phyloP scores from a whole-genome alignment of 2,797 vertebrate genomes.

The Myotis vivesi region DNA sequence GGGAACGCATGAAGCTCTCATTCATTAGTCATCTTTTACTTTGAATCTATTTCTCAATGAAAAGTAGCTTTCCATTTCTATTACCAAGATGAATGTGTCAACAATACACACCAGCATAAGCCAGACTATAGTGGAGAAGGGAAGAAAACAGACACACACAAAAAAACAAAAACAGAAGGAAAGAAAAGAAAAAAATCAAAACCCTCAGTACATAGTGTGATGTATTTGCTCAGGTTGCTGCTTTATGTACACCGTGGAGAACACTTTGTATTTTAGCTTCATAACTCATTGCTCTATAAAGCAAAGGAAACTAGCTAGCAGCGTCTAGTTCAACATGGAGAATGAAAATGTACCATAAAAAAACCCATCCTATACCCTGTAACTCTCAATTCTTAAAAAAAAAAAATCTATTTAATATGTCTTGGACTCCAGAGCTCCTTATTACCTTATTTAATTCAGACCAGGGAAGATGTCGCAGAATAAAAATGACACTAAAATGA shows the following conservation, averaged over 20 bases:
- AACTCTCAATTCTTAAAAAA: background rate
- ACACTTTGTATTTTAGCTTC: constrained; percentile 64
- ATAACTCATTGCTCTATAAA: constrained; percentile 67
- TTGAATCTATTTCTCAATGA: constrained; percentile 72
- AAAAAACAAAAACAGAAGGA: background rate
- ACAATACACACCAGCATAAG: constrained; percentile 50
- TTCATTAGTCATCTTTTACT: constrained; percentile 72
- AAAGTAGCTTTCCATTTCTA: constrained; percentile 71
- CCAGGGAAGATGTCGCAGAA: constrained; percentile 9
- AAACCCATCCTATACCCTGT: background rate
- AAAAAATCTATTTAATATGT: constrained; percentile 33
- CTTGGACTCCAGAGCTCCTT: constrained; percentile 38
- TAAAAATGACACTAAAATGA: constrained; percentile 5
- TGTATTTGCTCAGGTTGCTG: constrained; percentile 70
- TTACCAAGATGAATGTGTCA: constrained; percentile 77
- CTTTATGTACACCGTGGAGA: constrained; percentile 73
- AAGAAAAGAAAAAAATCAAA: background rate
- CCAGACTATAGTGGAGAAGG: background rate
- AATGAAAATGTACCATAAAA: constrained; percentile 8
- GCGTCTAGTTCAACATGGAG: background rate
- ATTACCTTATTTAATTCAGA: constrained; percentile 69
- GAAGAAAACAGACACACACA: rapidly evolving
- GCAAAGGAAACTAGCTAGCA: constrained; percentile 19
- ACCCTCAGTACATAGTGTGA: constrained; percentile 34
- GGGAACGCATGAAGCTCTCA: background rate